A percentile compares a stretch with the other conserved stretches of the same genome.
Evolutionary conservation across 2,888 invertebrate species (phyloP).

Genomic region (Perizoma affinitatum): DNA sequence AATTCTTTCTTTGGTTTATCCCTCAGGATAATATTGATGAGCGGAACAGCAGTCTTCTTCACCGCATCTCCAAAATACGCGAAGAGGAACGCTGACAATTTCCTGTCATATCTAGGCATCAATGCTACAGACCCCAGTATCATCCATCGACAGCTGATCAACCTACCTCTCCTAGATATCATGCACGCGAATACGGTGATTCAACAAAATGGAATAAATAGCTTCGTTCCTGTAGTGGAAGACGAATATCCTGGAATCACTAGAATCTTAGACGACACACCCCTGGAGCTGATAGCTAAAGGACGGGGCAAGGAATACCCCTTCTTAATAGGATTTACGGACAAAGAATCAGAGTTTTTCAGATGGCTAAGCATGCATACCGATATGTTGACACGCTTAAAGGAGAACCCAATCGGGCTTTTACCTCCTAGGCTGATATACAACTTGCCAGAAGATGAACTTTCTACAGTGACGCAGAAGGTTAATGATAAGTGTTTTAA

Average conservation of each 20-base stretch:
- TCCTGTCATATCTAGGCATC: slow-evolving; percentile 61
- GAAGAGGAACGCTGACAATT: slow-evolving; percentile 30
- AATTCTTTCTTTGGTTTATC: too few species aligned
- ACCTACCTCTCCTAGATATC: slow-evolving; percentile 46
- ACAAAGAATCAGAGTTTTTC: slow-evolving; percentile 31
- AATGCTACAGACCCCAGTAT: slow-evolving; percentile 36
- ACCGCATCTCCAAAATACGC: slow-evolving; percentile 35
- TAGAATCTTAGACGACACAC: slow-evolving; percentile 41
- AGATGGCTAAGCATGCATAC: slow-evolving; percentile 18
- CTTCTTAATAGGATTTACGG: slow-evolving; percentile 29
- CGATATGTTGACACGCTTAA: slow-evolving; percentile 21
- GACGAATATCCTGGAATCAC: slow-evolving; percentile 29
- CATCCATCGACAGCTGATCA: slow-evolving; percentile 32
- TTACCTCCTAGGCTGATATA: slow-evolving; percentile 28
- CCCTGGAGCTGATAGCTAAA: slow-evolving; percentile 37
- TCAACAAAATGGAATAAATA: slow-evolving; percentile 10
- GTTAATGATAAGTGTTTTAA: slow-evolving; percentile 33
- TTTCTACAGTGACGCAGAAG: slow-evolving; percentile 15
- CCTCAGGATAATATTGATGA: slow-evolving; percentile 37
- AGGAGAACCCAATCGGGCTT: slow-evolving; percentile 25
- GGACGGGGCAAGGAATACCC: slow-evolving; percentile 42
- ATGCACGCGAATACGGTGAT: slow-evolving; percentile 37
- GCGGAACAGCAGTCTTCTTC: slow-evolving; percentile 39
- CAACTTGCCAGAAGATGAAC: slow-evolving; percentile 10
- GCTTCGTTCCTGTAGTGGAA: slow-evolving; percentile 43